Base-by-base conservation (phyloP, 2,888 invertebrate species). In the Chrysolina haemoptera region DNA sequence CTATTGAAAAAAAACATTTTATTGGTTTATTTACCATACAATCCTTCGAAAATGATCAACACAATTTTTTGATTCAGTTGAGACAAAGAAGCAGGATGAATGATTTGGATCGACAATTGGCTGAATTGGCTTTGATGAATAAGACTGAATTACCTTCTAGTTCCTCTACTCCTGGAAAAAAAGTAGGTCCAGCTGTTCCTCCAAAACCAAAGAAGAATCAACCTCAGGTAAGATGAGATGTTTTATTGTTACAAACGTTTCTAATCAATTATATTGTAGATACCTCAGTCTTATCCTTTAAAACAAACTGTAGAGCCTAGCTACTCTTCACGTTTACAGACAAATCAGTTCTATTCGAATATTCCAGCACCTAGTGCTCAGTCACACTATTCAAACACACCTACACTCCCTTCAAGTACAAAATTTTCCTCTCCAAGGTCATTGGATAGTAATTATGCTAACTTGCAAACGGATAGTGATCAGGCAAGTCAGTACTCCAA, bases 131-230 rank as follows among this genome's bases (percentile, higher is more conserved):
- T 85, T 88, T 93, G 85, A 88, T 90, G 67, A 92, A 91, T 77
- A 89, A 88, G 75, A 83, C 85, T 14, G 87, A 88, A 27, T 79
- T 88, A 63, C 86, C 86, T 2, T 86, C 84, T 48, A 86, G 84
- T 78, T 81, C 85, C 2, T 78, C 85, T 22, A 88, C 88, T 40
- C 76, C 86, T 14, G 88, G 87, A 4, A 91, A 90, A 80, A 95
- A 94, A 88, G 89, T 93, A 76, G 94, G 94, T 78, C 95, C 95
- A 77, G 93, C 93, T 70, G 94, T 95, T 73, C 95, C 95, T 62
- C 95, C 95, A 11, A 95, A 95, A 86, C 95, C 94, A 78, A 93
- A 91, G 86, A 94, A 91, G 84, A 89, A 88, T 62, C 90, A 90
- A 84, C 90, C 91, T 27, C 90, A 91, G 89, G 90, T 91, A 85